A percentile compares a stretch with the other conserved stretches of the same genome.
phyloP scores from a whole-genome alignment of 2,797 vertebrate species.

The Sphenopsis melanotis region DNA sequence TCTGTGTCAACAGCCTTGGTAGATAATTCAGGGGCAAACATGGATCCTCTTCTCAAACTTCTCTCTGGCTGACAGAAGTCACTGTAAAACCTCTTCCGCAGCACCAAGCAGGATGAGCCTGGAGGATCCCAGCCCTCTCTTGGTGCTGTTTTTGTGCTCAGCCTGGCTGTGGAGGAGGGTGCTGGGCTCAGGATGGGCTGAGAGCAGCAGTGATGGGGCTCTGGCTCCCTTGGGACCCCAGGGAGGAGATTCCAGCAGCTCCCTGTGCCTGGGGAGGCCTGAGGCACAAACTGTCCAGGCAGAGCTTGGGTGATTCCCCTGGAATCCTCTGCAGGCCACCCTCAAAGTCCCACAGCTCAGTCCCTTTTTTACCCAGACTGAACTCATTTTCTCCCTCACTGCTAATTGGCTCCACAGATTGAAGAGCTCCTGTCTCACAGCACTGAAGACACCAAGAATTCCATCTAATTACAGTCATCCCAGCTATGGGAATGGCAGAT shows the following conservation, averaged over 20 bases:
- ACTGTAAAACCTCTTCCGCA: not conserved
- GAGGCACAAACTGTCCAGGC: not conserved
- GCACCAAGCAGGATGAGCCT: not conserved
- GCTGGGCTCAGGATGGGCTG: accelerated
- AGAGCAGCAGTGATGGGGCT: not conserved
- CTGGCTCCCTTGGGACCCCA: not conserved
- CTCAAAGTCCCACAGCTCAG: not conserved
- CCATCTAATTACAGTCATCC: not conserved
- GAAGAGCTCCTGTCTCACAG: not conserved
- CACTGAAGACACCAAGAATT: conserved; percentile 14
- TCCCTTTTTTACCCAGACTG: not conserved
- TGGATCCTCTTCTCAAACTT: not conserved
- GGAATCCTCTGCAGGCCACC: not conserved
- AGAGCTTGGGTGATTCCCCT: not conserved
- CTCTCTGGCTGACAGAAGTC: not conserved
- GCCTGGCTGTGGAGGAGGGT: not conserved
- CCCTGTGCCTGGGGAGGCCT: not conserved
- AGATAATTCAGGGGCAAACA: not conserved
- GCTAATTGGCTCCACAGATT: not conserved
- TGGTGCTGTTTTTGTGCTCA: accelerated
- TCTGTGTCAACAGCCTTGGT: not conserved
- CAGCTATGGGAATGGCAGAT: not conserved
- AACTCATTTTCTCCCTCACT: not conserved
- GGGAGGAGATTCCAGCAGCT: not conserved
- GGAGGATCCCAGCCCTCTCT: accelerated